phyloP scores from a whole-genome alignment of 1,140 invertebrate genomes.

The Globodera ellingtonae region DNA sequence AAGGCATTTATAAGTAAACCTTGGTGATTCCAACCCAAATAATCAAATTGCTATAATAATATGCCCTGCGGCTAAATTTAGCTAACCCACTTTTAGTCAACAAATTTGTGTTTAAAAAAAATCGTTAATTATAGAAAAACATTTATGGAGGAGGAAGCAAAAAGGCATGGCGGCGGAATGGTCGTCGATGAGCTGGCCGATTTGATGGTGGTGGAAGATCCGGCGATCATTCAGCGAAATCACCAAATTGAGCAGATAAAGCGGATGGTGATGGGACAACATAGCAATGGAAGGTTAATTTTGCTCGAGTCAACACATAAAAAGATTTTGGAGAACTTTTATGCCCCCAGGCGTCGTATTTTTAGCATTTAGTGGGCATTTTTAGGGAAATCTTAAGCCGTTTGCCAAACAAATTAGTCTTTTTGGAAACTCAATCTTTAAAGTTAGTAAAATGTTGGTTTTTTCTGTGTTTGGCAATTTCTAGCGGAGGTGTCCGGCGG shows the following conservation, averaged over 20 bases:
- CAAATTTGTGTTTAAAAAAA: neutral
- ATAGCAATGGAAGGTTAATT: neutral
- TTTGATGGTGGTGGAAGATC: constrained; percentile 40
- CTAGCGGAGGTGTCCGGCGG: neutral
- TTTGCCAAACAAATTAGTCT: neutral
- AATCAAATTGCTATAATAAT: no score
- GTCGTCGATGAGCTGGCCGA: constrained; percentile 18
- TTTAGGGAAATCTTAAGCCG: neutral
- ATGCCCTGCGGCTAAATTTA: no score
- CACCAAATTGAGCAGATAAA: constrained; percentile 45
- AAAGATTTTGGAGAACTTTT: constrained; percentile 3
- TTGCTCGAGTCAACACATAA: neutral
- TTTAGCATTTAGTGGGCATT: no score
- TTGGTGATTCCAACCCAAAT: no score
- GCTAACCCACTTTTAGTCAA: neutral
- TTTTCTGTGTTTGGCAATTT: neutral
- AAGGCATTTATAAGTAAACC: no score
- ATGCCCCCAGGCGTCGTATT: no score
- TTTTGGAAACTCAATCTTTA: no score
- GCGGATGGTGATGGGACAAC: constrained; percentile 17
- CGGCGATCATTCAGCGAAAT: constrained; percentile 33
- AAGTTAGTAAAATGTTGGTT: neutral
- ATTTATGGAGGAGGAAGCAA: constrained; percentile 28
- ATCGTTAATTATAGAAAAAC: constrained; percentile 22
- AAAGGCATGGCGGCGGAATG: constrained; percentile 12